Evolutionary conservation across 2,888 invertebrate species (phyloP), one percentile per base, ranked within the genome.

Genomic region (Ennomos erosarius): DNA sequence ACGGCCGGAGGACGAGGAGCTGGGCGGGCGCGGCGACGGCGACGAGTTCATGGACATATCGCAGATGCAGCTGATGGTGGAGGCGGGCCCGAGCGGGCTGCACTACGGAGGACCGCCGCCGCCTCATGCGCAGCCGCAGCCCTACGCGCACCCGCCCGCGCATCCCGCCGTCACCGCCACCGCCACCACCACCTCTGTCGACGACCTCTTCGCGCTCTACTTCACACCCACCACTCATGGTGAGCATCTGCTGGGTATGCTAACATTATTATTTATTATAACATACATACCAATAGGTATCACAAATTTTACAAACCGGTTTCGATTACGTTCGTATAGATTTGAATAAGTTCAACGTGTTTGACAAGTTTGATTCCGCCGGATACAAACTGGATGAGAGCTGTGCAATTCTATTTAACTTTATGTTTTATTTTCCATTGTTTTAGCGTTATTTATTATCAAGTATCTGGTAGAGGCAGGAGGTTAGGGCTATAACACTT

Each of bases 31-130:
- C 81, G 89, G 82, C 86, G 89, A 87, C 77, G 86, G 86, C 85
- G 95, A 95, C 89, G 97, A 97, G 90, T 97, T 96, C 89, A 96
- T 97, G 84, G 97, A 97, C 88, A 96, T 96, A 76, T 94, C 96
- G 58, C 96, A 96, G 84, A 96, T 96, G 84, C 96, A 96, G 78
- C 94, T 96, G 83, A 88, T 96, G 74, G 92, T 96, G 73, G 92
- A 96, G 83, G 89, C 90, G 79, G 90, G 90, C 83, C 93, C 81
- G 82, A 93, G 82, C 85, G 93, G 82, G 74, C 86, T 81, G 87
- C 92, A 82, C 83, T 87, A 90, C 79, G 89, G 86, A 62, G 90
- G 90, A 62, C 90, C 91, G 59, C 84, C 85, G 74, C 88, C 90
- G 79, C 90, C 90, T 79, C 87, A 80, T 65, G 88, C 90, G 77